Conservation (phyloP, 2,113 vertebrate genomes). For the Austrofundulus limnaeus region DNA sequence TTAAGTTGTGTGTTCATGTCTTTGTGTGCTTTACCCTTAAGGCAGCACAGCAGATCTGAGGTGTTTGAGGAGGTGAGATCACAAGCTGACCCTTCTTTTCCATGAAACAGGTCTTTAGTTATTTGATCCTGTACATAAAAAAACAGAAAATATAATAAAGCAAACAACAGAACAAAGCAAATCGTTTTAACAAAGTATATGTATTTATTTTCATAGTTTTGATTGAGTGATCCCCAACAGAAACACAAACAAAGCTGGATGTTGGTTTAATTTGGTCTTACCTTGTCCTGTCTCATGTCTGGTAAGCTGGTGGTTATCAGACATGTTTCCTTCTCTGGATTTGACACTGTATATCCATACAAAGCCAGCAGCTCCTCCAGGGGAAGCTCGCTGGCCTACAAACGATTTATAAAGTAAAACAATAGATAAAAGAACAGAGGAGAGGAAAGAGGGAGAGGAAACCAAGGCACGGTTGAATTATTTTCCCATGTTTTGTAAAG, state of each 20-base stretch:
- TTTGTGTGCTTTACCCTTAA: constrained; percentile 60
- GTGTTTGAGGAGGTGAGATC: constrained; percentile 87
- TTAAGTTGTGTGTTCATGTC: neutral
- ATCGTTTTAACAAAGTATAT: neutral
- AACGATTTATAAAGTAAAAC: constrained; percentile 11
- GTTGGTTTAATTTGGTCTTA: constrained; percentile 47
- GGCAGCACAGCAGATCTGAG: constrained; percentile 83
- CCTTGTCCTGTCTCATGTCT: constrained; percentile 90
- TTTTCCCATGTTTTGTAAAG: constrained; percentile 10
- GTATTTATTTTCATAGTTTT: too few relatives aligned
- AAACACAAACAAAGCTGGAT: neutral
- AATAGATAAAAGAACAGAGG: constrained; percentile 20
- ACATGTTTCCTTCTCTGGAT: constrained; percentile 83
- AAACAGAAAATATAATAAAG: neutral
- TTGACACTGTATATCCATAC: constrained; percentile 89
- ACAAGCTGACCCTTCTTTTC: constrained; percentile 85
- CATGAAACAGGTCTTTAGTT: constrained; percentile 87
- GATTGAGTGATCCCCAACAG: too few relatives aligned
- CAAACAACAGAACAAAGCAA: neutral
- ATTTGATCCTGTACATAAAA: constrained; percentile 82
- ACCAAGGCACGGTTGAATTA: constrained; percentile 5
- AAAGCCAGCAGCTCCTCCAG: constrained; percentile 91
- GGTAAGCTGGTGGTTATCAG: constrained; percentile 80
- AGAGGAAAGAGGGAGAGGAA: neutral
- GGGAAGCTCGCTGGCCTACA: constrained; percentile 88